Base-by-base conservation (phyloP, 2,888 invertebrate species). In the Syritta pipiens region DNA sequence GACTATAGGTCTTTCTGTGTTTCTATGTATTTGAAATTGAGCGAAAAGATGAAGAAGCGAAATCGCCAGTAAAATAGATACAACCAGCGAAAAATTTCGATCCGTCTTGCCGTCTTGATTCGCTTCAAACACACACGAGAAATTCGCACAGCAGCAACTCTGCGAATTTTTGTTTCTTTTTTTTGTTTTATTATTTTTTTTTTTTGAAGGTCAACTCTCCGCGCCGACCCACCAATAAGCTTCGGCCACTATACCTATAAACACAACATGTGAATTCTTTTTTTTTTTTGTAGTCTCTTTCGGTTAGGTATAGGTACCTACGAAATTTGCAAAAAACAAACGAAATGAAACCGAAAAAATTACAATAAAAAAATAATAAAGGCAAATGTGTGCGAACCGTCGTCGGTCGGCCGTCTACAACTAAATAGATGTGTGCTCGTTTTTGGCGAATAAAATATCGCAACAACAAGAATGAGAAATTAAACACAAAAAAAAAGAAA, bases 141-240 rank as follows among this genome's bases (percentile, higher is more conserved):
- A 74, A 26, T 79, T 79, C 74, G 79, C 74, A 79, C 74, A 79
- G n/a, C n/a, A 79, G 46, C 79, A 67, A 79, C 74, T 60, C 48
- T 74, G 67, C 67, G 72, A 72, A 72, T 63, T 67, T 59, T 65
- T 72, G 44, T 68, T 82, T 72, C 68, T 79, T 48, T 49, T 67
- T 37, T 59, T 35, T 72, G 32, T 65, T 53, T 55, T 63, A 83
- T 83, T 82, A 55, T 74, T 84, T 84, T 85, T 85, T 84, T 84
- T 85, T 84, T 86, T 87, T 87, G 87, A 87, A 87, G 87, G 87
- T 87, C 87, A 87, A 88, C 88, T 88, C 87, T 88, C 87, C 88
- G 88, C 79, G 48, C 67, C 65, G 62, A 74, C 60, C 79, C 67
- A 74, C 68, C 76, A 63, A 62, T 57, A 69, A 76, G 57, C 62